Conservation (phyloP, 2,888 invertebrate genomes). For the Hyppa rectilinea region DNA sequence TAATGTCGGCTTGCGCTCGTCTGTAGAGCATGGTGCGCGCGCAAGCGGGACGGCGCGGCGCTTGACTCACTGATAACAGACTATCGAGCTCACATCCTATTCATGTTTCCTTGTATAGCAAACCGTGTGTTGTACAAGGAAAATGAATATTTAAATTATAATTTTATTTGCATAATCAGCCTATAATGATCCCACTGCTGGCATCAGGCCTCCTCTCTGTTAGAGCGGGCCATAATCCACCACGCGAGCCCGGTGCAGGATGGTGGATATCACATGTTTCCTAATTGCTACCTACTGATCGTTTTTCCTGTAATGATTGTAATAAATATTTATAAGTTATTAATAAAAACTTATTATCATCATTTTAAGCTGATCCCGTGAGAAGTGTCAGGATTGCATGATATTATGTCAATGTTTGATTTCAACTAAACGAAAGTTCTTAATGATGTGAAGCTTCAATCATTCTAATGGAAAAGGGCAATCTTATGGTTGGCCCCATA, state of each 20-base stretch:
- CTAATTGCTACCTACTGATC: too few relatives aligned
- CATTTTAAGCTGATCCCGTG: background rate
- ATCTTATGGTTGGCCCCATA: background rate
- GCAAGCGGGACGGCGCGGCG: background rate
- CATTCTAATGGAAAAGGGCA: background rate
- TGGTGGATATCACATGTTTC: too few relatives aligned
- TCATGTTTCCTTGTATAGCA: constrained; percentile 23
- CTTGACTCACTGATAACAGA: constrained; percentile 39
- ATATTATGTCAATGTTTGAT: too few relatives aligned
- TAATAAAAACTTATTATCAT: background rate
- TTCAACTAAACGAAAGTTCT: too few relatives aligned
- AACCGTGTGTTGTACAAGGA: constrained; percentile 20
- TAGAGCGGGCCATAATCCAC: too few relatives aligned
- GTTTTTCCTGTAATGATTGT: constrained; percentile 2
- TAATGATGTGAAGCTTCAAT: background rate
- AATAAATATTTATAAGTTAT: background rate
- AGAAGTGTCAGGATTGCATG: background rate
- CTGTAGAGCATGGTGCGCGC: background rate
- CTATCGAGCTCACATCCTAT: constrained; percentile 32
- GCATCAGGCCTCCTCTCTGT: too few relatives aligned
- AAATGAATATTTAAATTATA: constrained; percentile 2
- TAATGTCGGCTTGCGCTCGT: background rate
- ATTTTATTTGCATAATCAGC: too few relatives aligned
- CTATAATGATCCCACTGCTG: too few relatives aligned
- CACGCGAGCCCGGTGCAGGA: too few relatives aligned